phyloP scores from a whole-genome alignment of 2,797 vertebrate genomes.

The Aeoliscus strigatus region DNA sequence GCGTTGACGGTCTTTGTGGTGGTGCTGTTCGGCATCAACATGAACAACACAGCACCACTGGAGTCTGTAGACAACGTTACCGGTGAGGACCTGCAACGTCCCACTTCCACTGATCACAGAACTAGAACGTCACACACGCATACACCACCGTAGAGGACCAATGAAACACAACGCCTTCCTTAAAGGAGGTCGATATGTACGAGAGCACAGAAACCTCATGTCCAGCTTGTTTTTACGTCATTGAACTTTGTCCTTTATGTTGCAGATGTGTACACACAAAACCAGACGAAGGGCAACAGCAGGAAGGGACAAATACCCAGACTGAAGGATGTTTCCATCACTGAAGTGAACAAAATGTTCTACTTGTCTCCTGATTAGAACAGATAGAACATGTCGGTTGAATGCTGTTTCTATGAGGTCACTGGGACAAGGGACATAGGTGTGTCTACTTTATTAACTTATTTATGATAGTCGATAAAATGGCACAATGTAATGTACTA shows the following conservation, averaged over 20 bases:
- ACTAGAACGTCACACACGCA: no score
- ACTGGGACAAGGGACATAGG: not conserved
- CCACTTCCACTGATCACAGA: no score
- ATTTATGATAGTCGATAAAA: no score
- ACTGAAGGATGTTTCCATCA: constrained; percentile 83
- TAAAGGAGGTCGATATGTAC: no score
- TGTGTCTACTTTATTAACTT: not conserved
- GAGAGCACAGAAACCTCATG: no score
- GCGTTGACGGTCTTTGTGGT: constrained; percentile 68
- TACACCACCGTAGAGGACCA: no score
- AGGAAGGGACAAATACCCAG: constrained; percentile 80
- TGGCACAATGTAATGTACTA: no score
- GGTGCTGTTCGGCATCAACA: constrained; percentile 88
- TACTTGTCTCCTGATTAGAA: constrained; percentile 68
- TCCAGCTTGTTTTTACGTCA: not conserved
- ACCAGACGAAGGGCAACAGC: constrained; percentile 71
- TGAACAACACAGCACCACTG: constrained; percentile 90
- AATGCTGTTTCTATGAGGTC: constrained; percentile 6
- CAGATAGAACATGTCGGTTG: constrained; percentile 1
- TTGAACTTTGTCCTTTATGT: constrained; percentile 18
- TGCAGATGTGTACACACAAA: constrained; percentile 82
- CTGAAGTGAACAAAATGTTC: constrained; percentile 86
- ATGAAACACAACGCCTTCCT: not conserved
- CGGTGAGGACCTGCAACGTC: constrained; percentile 75
- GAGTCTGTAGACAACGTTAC: constrained; percentile 86